These are phyloP conservation scores for Diachrysia chrysitis DNA, from an alignment of 2,888 invertebrate genomes.

Conservation along the genomic window DNA sequence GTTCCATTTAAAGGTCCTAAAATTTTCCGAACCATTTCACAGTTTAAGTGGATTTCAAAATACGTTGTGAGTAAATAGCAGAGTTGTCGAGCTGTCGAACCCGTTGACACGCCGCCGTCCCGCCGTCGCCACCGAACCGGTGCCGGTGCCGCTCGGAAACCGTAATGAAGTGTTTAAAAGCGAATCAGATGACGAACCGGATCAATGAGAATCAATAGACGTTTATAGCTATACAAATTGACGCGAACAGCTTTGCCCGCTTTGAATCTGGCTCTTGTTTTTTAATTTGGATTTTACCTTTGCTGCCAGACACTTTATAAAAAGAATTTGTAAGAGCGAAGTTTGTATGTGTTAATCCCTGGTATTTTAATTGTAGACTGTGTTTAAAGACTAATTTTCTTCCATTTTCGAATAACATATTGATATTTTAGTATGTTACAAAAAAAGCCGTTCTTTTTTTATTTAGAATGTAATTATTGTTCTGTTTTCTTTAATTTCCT, in stretches of 20 bases:
- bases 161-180: slow-evolving; percentile 2
- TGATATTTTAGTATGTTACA: no score
- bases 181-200: neutral
- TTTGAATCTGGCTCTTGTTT: neutral
- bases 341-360: no score
- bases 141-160: neutral
- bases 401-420: no score
- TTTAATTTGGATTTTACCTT: neutral
- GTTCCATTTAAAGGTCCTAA: no score
- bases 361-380: no score
- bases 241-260: neutral
- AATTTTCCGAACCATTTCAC: no score
- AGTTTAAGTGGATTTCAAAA: neutral
- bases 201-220: neutral
- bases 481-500: no score
- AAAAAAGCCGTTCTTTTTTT: no score
- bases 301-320: neutral
- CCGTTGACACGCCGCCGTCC: neutral
- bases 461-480: no score
- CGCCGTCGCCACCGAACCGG: neutral
- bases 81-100: neutral
- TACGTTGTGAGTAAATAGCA: neutral
- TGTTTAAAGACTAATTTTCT: no score
- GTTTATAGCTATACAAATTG: neutral
- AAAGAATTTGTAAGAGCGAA: neutral